These are phyloP conservation scores for Caerostris darwini DNA, from an alignment of 1,140 invertebrate species.

Conservation along the genomic window DNA sequence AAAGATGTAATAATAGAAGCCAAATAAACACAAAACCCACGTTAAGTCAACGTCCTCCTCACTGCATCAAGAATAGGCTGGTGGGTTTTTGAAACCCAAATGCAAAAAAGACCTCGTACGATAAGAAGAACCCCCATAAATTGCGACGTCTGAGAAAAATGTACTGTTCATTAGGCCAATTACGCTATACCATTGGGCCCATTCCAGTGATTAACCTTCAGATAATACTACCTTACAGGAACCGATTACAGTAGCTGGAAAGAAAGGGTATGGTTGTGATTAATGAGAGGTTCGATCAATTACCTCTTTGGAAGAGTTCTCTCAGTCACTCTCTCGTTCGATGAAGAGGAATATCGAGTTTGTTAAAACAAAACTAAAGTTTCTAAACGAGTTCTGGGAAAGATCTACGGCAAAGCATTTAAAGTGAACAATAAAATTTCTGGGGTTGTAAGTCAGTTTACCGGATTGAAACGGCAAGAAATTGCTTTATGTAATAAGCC, in stretches of 20 bases:
- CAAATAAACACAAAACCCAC: conserved; percentile 8
- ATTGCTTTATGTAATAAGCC: too few species aligned
- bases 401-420: background rate
- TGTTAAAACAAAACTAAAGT: background rate
- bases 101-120: background rate
- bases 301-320: background rate
- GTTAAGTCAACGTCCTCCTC: conserved; percentile 15
- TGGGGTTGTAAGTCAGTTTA: too few species aligned
- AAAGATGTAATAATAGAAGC: background rate
- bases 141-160: background rate
- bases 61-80: background rate
- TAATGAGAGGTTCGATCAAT: conserved; percentile 38
- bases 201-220: conserved; percentile 49
- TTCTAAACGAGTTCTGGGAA: background rate
- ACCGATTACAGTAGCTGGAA: conserved; percentile 8
- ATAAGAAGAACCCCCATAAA: conserved; percentile 3
- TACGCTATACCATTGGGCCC: conserved; percentile 11
- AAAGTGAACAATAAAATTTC: background rate
- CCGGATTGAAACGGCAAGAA: too few species aligned
- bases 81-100: background rate
- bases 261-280: conserved; percentile 47
- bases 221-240: background rate
- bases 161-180: conserved; percentile 56
- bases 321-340: background rate
- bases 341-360: background rate